These are phyloP conservation scores for Heliconius aoede DNA, from an alignment of 2,888 invertebrate genomes.

Conservation along the genomic window DNA sequence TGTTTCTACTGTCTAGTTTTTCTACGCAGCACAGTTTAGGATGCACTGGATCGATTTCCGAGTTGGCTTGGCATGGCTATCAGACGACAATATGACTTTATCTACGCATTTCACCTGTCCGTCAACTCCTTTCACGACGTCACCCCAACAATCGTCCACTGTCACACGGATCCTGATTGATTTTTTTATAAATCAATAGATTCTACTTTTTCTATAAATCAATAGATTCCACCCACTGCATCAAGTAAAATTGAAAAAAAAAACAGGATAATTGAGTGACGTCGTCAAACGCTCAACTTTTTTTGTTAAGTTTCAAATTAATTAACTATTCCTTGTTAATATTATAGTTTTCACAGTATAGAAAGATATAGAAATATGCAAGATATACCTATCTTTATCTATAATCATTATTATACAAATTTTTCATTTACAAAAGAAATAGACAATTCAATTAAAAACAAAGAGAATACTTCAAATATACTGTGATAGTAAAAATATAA, in stretches of 20 bases:
- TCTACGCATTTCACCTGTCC: constrained; percentile 67
- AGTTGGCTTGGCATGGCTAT: constrained; percentile 64
- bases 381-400: no score
- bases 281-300: constrained; percentile 1
- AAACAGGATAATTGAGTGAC: constrained; percentile 41
- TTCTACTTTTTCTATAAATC: constrained; percentile 69
- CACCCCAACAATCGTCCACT: constrained; percentile 74
- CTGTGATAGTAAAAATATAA: neutral
- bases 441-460: neutral
- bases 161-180: constrained; percentile 81
- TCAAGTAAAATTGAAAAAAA: constrained; percentile 43
- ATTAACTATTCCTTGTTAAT: constrained; percentile 9
- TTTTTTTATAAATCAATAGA: constrained; percentile 74
- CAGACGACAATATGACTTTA: constrained; percentile 72
- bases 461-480: neutral
- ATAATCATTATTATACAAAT: neutral
- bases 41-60: constrained; percentile 58
- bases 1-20: neutral
- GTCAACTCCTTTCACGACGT: constrained; percentile 65
- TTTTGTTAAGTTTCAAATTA: constrained; percentile 22
- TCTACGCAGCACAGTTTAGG: constrained; percentile 52
- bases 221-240: constrained; percentile 65
- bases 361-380: no score
- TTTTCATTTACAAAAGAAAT: neutral
- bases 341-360: neutral